Evolutionary conservation across 2,888 invertebrate genomes (phyloP).

Genomic region (Brachynemurus nebulosus): DNA sequence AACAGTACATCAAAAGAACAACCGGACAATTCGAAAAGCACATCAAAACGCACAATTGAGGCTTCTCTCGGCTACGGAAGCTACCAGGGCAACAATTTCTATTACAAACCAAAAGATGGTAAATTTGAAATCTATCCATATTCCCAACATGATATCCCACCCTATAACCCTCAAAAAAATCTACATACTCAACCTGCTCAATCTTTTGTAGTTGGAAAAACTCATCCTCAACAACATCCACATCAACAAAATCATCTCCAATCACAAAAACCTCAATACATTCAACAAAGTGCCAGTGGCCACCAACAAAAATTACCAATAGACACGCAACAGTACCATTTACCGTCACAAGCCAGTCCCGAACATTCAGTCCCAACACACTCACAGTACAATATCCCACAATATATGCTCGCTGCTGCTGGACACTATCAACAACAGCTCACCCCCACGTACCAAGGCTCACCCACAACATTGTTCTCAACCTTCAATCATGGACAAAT

Average conservation of each 20-base stretch:
- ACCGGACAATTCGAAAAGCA: background rate
- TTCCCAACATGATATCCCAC: conserved; percentile 49
- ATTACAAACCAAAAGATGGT: conserved; percentile 27
- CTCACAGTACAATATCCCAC: too few species aligned
- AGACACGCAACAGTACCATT: conserved; percentile 11
- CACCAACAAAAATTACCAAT: too few species aligned
- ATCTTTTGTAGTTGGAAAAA: conserved; percentile 14
- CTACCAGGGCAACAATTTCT: conserved; percentile 27
- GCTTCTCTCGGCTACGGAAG: conserved; percentile 57
- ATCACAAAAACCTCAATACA: conserved; percentile 17
- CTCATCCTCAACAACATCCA: conserved; percentile 17
- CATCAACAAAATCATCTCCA: conserved; percentile 20
- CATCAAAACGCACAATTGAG: conserved; percentile 54
- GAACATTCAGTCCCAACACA: too few species aligned
- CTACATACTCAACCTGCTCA: conserved; percentile 7
- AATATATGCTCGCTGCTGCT: too few species aligned
- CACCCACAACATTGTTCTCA: conserved; percentile 23
- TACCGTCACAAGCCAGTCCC: conserved; percentile 22
- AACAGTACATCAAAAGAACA: conserved; percentile 35
- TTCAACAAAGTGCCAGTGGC: too few species aligned
- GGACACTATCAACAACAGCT: too few species aligned
- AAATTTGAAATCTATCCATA: conserved; percentile 56
- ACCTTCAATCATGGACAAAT: conserved; percentile 31
- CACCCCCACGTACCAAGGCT: too few species aligned
- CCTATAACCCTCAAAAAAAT: conserved; percentile 21